A percentile compares a stretch with the other conserved stretches of the same genome.
These are phyloP conservation scores for Crenuchus spilurus DNA, from an alignment of 2,797 vertebrate species.

Conservation along the genomic window DNA sequence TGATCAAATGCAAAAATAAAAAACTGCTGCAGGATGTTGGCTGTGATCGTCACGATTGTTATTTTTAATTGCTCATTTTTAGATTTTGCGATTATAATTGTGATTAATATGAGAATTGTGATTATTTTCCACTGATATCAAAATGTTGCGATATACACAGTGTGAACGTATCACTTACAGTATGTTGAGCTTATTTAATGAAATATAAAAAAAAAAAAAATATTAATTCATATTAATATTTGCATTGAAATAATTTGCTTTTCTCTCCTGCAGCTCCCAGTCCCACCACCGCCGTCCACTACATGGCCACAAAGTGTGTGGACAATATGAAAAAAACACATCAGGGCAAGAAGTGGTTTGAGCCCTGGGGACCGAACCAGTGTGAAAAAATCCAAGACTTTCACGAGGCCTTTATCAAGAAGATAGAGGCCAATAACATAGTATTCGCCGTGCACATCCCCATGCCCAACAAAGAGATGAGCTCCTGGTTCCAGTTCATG, in stretches of 20 bases:
- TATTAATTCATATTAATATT: neutral
- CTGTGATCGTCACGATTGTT: too few species aligned
- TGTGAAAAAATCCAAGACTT: conserved; percentile 89
- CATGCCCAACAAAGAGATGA: conserved; percentile 88
- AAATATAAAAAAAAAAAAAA: too few species aligned
- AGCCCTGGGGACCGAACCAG: conserved; percentile 89
- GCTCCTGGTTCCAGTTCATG: conserved; percentile 98
- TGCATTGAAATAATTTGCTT: neutral
- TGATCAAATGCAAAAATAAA: too few species aligned
- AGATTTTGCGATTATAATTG: too few species aligned
- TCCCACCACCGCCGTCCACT: conserved; percentile 84
- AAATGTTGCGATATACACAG: too few species aligned
- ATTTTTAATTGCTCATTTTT: too few species aligned
- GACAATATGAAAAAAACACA: conserved; percentile 81
- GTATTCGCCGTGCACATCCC: conserved; percentile 94
- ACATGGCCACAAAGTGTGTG: conserved; percentile 89
- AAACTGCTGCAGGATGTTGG: too few species aligned
- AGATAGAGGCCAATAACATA: conserved; percentile 93
- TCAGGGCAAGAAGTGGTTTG: conserved; percentile 84
- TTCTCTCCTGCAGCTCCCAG: conserved; percentile 82
- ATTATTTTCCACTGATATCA: too few species aligned
- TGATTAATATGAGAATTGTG: too few species aligned
- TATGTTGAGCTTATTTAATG: too few species aligned
- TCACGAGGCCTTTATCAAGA: conserved; percentile 85
- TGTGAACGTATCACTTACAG: too few species aligned